Conservation (phyloP, 2,113 vertebrate species). For the Todiramphus chloris region DNA sequence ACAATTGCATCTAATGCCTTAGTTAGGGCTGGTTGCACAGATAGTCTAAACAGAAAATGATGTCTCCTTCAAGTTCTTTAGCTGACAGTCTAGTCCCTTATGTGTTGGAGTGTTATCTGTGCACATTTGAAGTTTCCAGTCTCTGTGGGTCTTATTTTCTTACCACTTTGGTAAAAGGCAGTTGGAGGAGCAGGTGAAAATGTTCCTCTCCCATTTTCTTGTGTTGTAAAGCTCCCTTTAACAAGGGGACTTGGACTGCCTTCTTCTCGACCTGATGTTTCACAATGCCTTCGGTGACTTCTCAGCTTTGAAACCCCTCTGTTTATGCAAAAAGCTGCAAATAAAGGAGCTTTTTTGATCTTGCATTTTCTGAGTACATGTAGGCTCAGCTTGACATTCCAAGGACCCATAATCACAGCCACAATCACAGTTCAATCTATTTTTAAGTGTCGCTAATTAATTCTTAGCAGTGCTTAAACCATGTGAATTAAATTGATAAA, state of each 20-base stretch:
- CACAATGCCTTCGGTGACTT: neutral
- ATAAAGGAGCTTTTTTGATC: neutral
- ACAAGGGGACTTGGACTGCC: neutral
- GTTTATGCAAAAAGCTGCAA: neutral
- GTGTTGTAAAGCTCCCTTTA: neutral
- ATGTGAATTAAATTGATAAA: neutral
- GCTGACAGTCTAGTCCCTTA: neutral
- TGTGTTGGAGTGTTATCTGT: neutral
- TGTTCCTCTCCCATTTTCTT: neutral
- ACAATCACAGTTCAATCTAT: neutral
- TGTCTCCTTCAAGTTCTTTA: neutral
- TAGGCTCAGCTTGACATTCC: neutral
- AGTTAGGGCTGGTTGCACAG: neutral
- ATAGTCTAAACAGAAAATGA: neutral
- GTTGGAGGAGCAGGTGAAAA: neutral
- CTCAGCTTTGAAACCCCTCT: neutral
- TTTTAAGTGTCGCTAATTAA: constrained; percentile 4
- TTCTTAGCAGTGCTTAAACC: neutral
- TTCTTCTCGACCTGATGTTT: neutral
- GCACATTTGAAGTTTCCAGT: neutral
- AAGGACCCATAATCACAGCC: neutral
- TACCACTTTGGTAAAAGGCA: neutral
- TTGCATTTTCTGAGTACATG: neutral
- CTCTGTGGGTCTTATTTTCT: neutral
- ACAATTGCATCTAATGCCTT: neutral